Conservation (phyloP, 2,113 vertebrate genomes). For the Sakesphorus luctuosus region DNA sequence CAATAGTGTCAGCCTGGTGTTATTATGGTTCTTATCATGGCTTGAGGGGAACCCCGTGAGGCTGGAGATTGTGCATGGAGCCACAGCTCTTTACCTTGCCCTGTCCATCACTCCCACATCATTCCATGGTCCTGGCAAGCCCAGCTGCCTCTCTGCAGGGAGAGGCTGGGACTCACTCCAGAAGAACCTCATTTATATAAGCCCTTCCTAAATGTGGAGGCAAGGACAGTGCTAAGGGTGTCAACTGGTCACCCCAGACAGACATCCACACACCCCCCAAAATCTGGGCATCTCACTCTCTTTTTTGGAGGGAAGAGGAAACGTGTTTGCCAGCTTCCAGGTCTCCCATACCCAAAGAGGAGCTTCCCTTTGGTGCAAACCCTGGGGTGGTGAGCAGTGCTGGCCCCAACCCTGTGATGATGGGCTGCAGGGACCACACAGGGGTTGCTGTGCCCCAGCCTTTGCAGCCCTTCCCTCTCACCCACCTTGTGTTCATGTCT, state of each 20-base stretch:
- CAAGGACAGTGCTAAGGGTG: not conserved
- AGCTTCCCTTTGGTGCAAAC: not conserved
- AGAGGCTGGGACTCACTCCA: not conserved
- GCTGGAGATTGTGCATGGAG: not conserved
- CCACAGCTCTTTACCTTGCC: not conserved
- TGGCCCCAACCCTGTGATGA: not conserved
- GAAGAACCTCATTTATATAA: not conserved
- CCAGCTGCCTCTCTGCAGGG: not conserved
- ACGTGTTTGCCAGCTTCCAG: not conserved
- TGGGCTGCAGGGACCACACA: not conserved
- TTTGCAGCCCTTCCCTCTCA: not conserved
- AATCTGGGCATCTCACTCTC: not conserved
- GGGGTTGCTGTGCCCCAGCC: not conserved
- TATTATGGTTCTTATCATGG: fast-evolving
- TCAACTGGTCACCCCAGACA: fast-evolving
- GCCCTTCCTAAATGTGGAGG: not conserved
- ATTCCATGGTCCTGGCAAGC: not conserved
- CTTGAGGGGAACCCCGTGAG: fast-evolving
- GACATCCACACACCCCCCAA: not conserved
- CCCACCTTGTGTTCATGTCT: not conserved
- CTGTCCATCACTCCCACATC: not conserved
- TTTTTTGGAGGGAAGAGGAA: not conserved
- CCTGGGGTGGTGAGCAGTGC: not conserved
- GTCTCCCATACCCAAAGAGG: not conserved
- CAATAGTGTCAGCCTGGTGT: not conserved